A percentile compares a stretch with the other conserved stretches of the same genome.
Conservation (phyloP, 2,113 vertebrate species). For the Megaceryle torquata region DNA sequence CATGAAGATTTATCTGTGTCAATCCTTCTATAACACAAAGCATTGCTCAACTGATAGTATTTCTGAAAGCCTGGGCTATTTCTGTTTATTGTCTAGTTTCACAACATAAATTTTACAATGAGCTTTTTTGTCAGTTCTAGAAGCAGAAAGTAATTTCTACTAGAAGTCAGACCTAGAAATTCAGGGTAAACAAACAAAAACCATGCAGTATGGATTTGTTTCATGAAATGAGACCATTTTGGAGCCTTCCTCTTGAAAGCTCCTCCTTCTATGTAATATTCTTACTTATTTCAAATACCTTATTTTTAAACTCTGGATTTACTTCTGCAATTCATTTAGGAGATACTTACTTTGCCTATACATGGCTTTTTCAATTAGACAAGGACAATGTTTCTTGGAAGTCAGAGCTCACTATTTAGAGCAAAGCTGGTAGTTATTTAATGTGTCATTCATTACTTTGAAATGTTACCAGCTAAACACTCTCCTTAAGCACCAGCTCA, state of each 20-base stretch:
- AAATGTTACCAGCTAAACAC: background rate
- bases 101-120: background rate
- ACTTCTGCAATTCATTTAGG: background rate
- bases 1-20: background rate
- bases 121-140: background rate
- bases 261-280: background rate
- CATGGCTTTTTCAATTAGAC: background rate
- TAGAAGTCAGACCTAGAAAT: background rate
- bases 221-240: background rate
- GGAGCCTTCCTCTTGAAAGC: rapidly evolving
- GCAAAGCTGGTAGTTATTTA: background rate
- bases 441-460: background rate
- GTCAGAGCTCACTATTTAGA: background rate
- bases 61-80: background rate
- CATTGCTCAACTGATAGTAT: background rate
- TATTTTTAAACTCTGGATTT: background rate
- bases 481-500: background rate
- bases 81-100: background rate
- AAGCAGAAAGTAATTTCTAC: background rate
- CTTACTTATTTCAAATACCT: background rate
- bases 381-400: background rate
- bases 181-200: background rate
- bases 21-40: background rate
- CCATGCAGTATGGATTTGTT: rapidly evolving
- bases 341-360: background rate